These are phyloP conservation scores for Psittacula echo DNA, from an alignment of 2,797 vertebrate genomes.

Conservation along the genomic window DNA sequence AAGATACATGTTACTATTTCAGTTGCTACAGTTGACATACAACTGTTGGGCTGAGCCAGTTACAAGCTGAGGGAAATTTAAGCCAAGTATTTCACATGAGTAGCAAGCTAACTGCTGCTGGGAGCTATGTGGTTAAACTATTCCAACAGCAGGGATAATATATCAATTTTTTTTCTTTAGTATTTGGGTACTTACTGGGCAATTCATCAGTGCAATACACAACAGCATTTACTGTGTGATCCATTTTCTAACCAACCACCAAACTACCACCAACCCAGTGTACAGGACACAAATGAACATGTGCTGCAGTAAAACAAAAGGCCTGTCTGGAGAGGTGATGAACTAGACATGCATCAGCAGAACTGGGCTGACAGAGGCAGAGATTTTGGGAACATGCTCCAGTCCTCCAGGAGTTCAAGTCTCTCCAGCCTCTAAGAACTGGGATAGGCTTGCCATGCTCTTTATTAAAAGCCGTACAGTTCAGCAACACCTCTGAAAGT, in stretches of 20 bases:
- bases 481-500: background rate
- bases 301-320: background rate
- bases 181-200: background rate
- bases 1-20: constrained; percentile 33
- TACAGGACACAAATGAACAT: background rate
- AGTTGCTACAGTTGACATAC: background rate
- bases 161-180: background rate
- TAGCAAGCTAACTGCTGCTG: background rate
- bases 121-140: background rate
- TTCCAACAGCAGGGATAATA: background rate
- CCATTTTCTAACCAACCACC: background rate
- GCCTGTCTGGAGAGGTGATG: background rate
- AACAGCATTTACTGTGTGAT: background rate
- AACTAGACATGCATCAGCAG: background rate
- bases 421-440: background rate
- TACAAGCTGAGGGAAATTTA: background rate
- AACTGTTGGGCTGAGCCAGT: constrained; percentile 9
- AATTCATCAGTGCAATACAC: background rate
- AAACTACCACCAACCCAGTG: background rate
- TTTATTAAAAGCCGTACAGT: background rate
- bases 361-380: background rate
- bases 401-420: accelerated
- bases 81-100: background rate
- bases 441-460: background rate
- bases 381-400: accelerated